Base-by-base conservation (phyloP, 2,888 invertebrate species). In the Tricholauxania praeusta region DNA sequence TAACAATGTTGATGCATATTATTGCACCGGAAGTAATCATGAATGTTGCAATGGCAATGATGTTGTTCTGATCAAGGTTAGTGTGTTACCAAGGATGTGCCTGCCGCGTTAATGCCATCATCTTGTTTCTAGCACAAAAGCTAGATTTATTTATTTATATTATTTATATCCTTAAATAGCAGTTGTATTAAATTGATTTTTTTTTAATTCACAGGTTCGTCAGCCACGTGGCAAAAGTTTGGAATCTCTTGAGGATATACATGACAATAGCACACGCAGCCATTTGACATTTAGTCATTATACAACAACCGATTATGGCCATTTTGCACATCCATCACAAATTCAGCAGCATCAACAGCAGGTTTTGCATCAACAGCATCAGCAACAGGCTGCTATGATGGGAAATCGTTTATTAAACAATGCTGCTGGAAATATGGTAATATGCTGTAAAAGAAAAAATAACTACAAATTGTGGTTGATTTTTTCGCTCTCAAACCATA, bases 201-300 rank as follows among this genome's bases (percentile, higher is more conserved):
- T 60, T 74, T 63, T 47, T 28, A 17, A 47, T 12, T 6, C 32
- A 32, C 53, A 94, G 93, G 92, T 94, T 79, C 91, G 94, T 83
- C 93, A 94, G 80, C 93, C 94, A 71, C 91, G 95, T 80, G 95
- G 95, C 63, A 95, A 95, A 88, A 95, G 95, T 22, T 89, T 95
- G 79, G 95, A 95, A 87, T 94, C 94, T 77, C 89, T 95, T 78
- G 95, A 95, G 86, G 95, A 95, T 82, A 93, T 93, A 48, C 91
- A 90, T 62, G 92, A 92, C 81, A 88, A 92, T 78, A 86, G 86
- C 79, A 87, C 87, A 76, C 86, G 88, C 74, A 88, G 88, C 78
- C 88, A 87, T 84, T 84, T 87, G 82, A 87, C 87, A 76, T 87
- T 87, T 79, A 87, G 87, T 79, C 87, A 87, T 78, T 87, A 87